Evolutionary conservation across 2,888 invertebrate genomes (phyloP).

Genomic region (Melanostoma scalare): DNA sequence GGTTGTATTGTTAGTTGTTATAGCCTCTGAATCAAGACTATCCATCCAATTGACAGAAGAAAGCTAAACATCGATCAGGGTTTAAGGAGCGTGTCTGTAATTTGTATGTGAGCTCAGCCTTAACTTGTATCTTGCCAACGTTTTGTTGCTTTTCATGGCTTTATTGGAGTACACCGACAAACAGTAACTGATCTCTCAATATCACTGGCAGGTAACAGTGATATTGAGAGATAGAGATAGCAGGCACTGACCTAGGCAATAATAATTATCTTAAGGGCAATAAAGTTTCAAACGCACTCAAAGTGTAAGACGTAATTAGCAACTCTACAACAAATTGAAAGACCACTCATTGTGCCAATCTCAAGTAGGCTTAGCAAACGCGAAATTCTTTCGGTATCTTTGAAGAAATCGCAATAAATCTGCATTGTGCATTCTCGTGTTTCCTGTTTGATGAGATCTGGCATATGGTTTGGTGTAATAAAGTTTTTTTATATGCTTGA

Average conservation of each 20-base stretch:
- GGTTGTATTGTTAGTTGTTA: not conserved
- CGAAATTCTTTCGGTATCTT: too few species aligned
- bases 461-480: too few species aligned
- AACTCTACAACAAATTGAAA: slow-evolving; percentile 7
- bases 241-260: slow-evolving; percentile 48
- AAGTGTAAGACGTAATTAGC: not conserved
- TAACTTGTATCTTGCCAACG: slow-evolving; percentile 1
- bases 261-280: not conserved
- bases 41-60: slow-evolving; percentile 10
- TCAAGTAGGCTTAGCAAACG: too few species aligned
- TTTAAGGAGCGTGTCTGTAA: slow-evolving; percentile 5
- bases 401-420: too few species aligned
- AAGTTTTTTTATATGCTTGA: too few species aligned
- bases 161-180: not conserved
- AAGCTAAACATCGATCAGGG: slow-evolving; percentile 19
- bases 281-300: slow-evolving; percentile 1
- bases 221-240: too few species aligned
- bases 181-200: not conserved
- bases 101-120: slow-evolving; percentile 34
- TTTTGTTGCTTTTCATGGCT: not conserved
- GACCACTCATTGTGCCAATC: not conserved
- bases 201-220: too few species aligned
- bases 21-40: slow-evolving; percentile 26
- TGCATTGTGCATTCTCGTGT: too few species aligned
- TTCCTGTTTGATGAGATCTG: too few species aligned